Conservation (phyloP, 92 coral and sea anemone species). For the Epizoanthus illoricatus region DNA sequence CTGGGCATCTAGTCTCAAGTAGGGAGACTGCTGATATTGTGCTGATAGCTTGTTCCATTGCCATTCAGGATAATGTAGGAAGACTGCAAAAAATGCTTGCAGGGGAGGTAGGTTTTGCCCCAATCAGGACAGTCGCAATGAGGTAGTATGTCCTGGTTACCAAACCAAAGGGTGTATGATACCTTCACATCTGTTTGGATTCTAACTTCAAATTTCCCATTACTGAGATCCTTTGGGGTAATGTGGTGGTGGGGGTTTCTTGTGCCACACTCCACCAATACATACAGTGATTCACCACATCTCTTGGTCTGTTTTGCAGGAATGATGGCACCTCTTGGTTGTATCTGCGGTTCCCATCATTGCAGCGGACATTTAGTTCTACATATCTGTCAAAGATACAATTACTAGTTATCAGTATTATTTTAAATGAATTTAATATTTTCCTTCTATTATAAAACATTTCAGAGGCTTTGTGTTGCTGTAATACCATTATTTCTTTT, state of each 20-base stretch:
- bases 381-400: constrained; percentile 36
- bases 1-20: constrained; percentile 37
- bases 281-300: constrained; percentile 39
- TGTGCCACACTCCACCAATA: background rate
- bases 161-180: constrained; percentile 29
- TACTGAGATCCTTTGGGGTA: background rate
- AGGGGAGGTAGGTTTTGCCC: constrained; percentile 49
- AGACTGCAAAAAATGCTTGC: constrained; percentile 62
- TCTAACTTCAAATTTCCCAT: background rate
- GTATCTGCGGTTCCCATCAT: constrained; percentile 33
- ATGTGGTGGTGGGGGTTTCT: background rate
- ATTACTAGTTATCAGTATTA: background rate
- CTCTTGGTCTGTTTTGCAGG: constrained; percentile 47
- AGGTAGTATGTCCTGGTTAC: background rate
- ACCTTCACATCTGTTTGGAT: background rate
- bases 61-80: constrained; percentile 46
- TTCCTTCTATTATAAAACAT: no score
- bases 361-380: constrained; percentile 38
- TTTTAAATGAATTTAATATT: no score
- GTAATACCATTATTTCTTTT: no score
- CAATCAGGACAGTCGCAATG: constrained; percentile 54
- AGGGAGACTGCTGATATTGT: constrained; percentile 47
- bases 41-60: constrained; percentile 43
- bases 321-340: constrained; percentile 39
- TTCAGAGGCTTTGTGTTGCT: no score